These are phyloP conservation scores for Sebastes steindachneri DNA, from an alignment of 2,797 vertebrate genomes.

Conservation along the genomic window DNA sequence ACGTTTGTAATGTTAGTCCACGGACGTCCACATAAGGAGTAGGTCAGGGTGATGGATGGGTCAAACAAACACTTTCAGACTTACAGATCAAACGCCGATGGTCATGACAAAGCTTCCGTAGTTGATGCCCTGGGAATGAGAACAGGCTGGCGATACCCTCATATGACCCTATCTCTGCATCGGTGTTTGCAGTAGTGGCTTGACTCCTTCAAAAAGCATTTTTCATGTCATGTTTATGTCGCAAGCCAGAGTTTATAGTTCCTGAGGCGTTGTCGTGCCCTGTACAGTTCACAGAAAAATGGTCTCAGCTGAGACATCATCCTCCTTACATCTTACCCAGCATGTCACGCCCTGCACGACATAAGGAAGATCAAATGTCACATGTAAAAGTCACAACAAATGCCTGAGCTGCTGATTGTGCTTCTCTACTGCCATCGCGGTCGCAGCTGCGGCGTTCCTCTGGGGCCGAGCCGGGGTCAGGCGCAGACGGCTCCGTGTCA, in stretches of 20 bases:
- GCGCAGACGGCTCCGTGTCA: not conserved
- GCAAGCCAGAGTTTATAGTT: not conserved
- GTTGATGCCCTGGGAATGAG: too few relatives aligned
- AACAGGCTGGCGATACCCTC: too few relatives aligned
- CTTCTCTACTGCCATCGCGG: not conserved
- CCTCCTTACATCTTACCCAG: not conserved
- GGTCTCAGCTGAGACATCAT: not conserved
- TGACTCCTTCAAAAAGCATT: not conserved
- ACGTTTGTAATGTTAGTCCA: too few relatives aligned
- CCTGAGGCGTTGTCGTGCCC: not conserved
- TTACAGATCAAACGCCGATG: too few relatives aligned
- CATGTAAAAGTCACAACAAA: not conserved
- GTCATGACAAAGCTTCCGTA: too few relatives aligned
- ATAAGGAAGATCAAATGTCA: constrained; percentile 5
- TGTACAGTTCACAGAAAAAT: too few relatives aligned
- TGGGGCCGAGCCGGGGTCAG: constrained; percentile 18
- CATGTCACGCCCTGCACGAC: not conserved
- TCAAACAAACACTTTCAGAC: too few relatives aligned
- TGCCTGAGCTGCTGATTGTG: not conserved
- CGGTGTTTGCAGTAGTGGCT: not conserved
- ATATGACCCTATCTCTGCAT: not conserved
- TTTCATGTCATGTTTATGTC: not conserved
- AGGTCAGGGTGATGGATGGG: too few relatives aligned
- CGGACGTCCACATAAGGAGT: too few relatives aligned
- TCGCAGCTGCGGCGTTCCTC: constrained; percentile 18